phyloP scores from a whole-genome alignment of 2,888 invertebrate species.

The Polymixis flavicincta region DNA sequence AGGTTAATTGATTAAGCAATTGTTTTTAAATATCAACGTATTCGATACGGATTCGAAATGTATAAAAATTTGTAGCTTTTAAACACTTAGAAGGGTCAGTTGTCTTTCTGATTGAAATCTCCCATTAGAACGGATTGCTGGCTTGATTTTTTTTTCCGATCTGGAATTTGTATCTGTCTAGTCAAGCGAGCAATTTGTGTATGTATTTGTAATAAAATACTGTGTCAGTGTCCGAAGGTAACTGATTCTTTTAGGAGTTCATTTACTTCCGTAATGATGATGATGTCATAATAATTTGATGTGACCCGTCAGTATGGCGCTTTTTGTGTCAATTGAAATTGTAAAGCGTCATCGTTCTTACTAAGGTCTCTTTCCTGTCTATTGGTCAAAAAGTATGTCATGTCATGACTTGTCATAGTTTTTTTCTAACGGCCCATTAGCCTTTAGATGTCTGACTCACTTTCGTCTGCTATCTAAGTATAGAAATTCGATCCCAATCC shows the following conservation, averaged over 20 bases:
- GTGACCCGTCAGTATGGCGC: slow-evolving; percentile 72
- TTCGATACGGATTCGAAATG: slow-evolving; percentile 28
- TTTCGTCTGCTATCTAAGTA: slow-evolving; percentile 16
- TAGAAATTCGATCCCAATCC: slow-evolving; percentile 12
- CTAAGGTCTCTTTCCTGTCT: slow-evolving; percentile 74
- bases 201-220: slow-evolving; percentile 39
- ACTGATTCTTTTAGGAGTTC: slow-evolving; percentile 58
- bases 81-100: slow-evolving; percentile 39
- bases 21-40: slow-evolving; percentile 43
- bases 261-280: slow-evolving; percentile 54
- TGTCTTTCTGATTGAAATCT: slow-evolving; percentile 30
- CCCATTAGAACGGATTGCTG: slow-evolving; percentile 33
- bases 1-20: slow-evolving; percentile 57
- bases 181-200: slow-evolving; percentile 45
- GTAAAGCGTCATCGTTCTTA: slow-evolving; percentile 67
- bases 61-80: slow-evolving; percentile 16
- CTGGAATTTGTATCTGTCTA: slow-evolving; percentile 8
- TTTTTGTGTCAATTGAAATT: slow-evolving; percentile 71
- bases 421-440: slow-evolving; percentile 64
- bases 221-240: slow-evolving; percentile 43
- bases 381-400: slow-evolving; percentile 65
- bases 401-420: slow-evolving; percentile 60
- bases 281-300: slow-evolving; percentile 61
- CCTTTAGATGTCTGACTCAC: slow-evolving; percentile 54
- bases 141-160: slow-evolving; percentile 27